phyloP scores from a whole-genome alignment of 2,113 vertebrate genomes.

The Asarcornis scutulata region DNA sequence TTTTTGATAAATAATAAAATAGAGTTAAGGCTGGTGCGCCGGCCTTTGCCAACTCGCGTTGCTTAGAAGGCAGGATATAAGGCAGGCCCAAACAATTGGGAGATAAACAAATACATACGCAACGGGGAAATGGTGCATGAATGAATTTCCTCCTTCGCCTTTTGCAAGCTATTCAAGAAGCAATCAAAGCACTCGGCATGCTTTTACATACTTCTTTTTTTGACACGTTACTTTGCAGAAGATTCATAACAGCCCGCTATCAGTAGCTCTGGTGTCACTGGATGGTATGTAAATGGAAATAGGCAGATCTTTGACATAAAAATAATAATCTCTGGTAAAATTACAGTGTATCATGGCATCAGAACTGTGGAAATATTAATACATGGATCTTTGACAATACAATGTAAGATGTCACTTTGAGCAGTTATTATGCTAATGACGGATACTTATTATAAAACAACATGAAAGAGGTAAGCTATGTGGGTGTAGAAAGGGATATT shows the following conservation, averaged over 20 bases:
- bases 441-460: conserved; percentile 66
- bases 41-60: neutral
- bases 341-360: conserved; percentile 58
- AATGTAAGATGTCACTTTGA: conserved; percentile 68
- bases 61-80: conserved; percentile 15
- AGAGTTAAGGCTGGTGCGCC: neutral
- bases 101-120: conserved; percentile 23
- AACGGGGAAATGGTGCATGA: neutral
- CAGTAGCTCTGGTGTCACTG: conserved; percentile 55
- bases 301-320: conserved; percentile 64
- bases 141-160: neutral
- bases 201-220: conserved; percentile 38
- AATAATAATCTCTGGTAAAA: conserved; percentile 66
- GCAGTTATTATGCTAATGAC: conserved; percentile 62
- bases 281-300: conserved; percentile 35
- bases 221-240: conserved; percentile 40
- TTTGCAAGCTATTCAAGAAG: conserved; percentile 20
- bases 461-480: conserved; percentile 64
- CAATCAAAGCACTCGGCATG: conserved; percentile 30
- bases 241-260: conserved; percentile 12
- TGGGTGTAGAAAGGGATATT: conserved; percentile 44
- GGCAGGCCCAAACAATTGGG: conserved; percentile 25
- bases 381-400: conserved; percentile 65
- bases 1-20: conserved; percentile 29
- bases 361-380: conserved; percentile 69